Conservation (phyloP, 2,797 vertebrate genomes). For the Hydrophis major region DNA sequence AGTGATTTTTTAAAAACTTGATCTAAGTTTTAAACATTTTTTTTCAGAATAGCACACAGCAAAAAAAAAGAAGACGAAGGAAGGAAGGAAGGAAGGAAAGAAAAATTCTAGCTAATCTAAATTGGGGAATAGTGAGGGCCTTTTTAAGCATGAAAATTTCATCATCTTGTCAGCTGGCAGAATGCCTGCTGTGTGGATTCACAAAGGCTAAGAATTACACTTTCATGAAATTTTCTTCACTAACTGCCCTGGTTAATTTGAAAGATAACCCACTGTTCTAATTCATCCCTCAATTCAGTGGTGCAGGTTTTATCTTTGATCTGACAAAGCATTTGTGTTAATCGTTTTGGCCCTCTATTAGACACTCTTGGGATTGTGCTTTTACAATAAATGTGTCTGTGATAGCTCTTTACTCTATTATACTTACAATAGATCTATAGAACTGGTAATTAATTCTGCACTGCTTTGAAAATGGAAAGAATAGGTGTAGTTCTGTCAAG, state of each 20-base stretch:
- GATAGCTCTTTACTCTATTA: conserved; percentile 88
- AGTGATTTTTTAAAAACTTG: conserved; percentile 61
- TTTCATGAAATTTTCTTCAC: conserved; percentile 86
- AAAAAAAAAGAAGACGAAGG: conserved; percentile 2
- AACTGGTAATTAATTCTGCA: conserved; percentile 87
- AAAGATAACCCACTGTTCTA: conserved; percentile 88
- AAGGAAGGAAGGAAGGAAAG: no score
- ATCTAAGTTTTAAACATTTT: conserved; percentile 69
- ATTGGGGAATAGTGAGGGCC: conserved; percentile 82
- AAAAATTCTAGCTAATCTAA: conserved; percentile 82
- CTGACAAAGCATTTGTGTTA: conserved; percentile 87
- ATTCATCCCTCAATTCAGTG: conserved; percentile 84
- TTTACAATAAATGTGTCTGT: conserved; percentile 87
- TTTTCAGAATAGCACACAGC: conserved; percentile 71
- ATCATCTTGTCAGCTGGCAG: conserved; percentile 86
- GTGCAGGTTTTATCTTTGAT: conserved; percentile 85
- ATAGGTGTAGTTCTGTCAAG: conserved; percentile 84
- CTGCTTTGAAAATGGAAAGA: conserved; percentile 84
- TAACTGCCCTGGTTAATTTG: conserved; percentile 88
- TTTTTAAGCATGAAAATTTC: conserved; percentile 87
- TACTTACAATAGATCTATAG: conserved; percentile 87
- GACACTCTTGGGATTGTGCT: conserved; percentile 85
- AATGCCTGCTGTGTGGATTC: conserved; percentile 86
- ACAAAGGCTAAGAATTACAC: conserved; percentile 87
- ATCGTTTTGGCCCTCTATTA: conserved; percentile 85